A percentile compares a stretch with the other conserved stretches of the same genome.
phyloP scores from a whole-genome alignment of 1,140 invertebrate species.

The Eubasilissa regina region DNA sequence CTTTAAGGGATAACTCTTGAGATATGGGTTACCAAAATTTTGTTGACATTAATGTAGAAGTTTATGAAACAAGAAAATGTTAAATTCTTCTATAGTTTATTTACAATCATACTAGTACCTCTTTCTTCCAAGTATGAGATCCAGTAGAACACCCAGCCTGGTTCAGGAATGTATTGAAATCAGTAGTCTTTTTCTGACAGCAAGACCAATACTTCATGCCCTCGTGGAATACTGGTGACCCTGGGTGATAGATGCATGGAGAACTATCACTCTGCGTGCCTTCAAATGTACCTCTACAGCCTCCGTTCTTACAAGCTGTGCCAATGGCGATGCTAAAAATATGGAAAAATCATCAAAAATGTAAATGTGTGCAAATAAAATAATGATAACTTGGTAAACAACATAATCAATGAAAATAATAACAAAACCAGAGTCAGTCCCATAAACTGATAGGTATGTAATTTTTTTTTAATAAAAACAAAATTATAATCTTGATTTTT shows the following conservation, averaged over 20 bases:
- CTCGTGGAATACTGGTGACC: conserved; percentile 96
- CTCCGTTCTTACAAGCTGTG: conserved; percentile 90
- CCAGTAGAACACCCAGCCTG: conserved; percentile 90
- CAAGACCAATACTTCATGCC: conserved; percentile 99
- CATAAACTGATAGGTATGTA: too few species aligned
- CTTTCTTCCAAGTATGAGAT: conserved; percentile 89
- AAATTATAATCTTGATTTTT: too few species aligned
- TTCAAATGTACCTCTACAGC: conserved; percentile 84
- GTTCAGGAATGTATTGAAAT: conserved; percentile 92
- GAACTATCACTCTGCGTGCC: conserved; percentile 78
- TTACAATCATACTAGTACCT: conserved; percentile 75
- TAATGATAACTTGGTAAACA: too few species aligned
- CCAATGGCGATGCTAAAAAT: conserved; percentile 76
- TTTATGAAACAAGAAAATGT: too few species aligned
- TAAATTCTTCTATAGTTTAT: too few species aligned
- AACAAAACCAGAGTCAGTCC: too few species aligned
- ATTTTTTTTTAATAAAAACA: too few species aligned
- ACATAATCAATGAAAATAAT: too few species aligned
- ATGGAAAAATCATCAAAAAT: background rate
- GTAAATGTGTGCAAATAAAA: too few species aligned
- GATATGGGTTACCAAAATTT: too few species aligned
- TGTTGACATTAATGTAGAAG: too few species aligned
- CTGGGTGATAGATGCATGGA: conserved; percentile 89
- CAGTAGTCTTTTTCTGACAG: conserved; percentile 93
- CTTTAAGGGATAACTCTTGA: too few species aligned